Evolutionary conservation across 1,140 invertebrate species (phyloP).

Genomic region (Diachasmimorpha longicaudata): DNA sequence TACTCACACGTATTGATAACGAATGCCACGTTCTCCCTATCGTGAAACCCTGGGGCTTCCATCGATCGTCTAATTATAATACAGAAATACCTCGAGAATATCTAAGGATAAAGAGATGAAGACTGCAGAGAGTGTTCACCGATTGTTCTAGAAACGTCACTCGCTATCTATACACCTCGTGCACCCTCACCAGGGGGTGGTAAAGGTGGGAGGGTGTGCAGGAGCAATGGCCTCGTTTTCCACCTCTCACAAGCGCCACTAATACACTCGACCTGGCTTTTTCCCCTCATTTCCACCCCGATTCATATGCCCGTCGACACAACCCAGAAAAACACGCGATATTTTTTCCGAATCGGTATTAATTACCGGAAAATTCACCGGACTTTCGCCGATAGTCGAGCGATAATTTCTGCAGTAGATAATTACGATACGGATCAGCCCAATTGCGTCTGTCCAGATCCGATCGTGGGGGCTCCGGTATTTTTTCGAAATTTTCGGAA

Average conservation of each 20-base stretch:
- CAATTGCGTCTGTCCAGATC: no score
- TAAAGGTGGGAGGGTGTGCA: conserved; percentile 12
- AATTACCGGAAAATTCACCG: no score
- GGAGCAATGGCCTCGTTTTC: conserved; percentile 31
- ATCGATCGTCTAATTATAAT: conserved; percentile 13
- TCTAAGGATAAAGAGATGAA: neutral
- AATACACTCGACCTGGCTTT: neutral
- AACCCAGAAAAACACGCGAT: neutral
- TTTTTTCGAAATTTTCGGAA: no score
- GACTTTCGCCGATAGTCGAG: no score
- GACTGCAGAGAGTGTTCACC: neutral
- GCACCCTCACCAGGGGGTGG: neutral
- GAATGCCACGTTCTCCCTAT: no score
- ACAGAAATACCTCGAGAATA: neutral
- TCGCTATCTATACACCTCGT: conserved; percentile 27
- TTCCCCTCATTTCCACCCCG: conserved; percentile 9
- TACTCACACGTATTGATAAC: no score
- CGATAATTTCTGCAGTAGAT: no score
- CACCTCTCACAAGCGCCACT: conserved; percentile 4
- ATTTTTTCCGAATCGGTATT: neutral
- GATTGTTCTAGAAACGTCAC: conserved; percentile 13
- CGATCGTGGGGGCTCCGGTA: no score
- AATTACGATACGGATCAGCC: no score
- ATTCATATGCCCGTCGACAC: neutral
- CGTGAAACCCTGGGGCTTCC: neutral